Conservation (phyloP, 2,113 vertebrate species). For the Platysternon megacephalum region DNA sequence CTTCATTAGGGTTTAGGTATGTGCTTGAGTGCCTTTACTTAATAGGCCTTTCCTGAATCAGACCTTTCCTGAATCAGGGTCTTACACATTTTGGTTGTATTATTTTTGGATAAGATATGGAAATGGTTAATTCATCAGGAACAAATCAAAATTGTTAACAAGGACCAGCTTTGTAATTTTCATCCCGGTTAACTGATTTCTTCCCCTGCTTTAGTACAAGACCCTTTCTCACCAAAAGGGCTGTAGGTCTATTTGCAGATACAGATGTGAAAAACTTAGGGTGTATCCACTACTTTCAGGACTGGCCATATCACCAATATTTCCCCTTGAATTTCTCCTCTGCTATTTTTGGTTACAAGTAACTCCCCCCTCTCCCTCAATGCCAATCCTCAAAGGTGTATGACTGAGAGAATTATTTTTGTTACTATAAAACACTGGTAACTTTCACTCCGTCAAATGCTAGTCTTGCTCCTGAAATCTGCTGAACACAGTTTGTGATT, state of each 20-base stretch:
- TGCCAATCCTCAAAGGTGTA: neutral
- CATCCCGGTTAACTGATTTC: neutral
- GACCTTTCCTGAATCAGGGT: neutral
- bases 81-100: neutral
- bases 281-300: neutral
- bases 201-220: fast-evolving
- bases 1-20: neutral
- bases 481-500: neutral
- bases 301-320: neutral
- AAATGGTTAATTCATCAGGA: neutral
- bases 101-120: neutral
- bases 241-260: neutral
- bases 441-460: neutral
- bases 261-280: neutral
- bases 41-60: neutral
- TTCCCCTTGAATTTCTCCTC: neutral
- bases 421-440: neutral
- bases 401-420: neutral
- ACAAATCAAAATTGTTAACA: neutral
- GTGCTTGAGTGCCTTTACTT: neutral
- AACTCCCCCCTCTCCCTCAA: neutral
- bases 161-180: neutral
- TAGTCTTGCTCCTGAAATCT: neutral
- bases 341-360: neutral
- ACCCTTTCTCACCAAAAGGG: neutral